A percentile compares a stretch with the other conserved stretches of the same genome.
These are phyloP conservation scores for Corythornis cristatus DNA, from an alignment of 2,113 vertebrate genomes.

Conservation along the genomic window DNA sequence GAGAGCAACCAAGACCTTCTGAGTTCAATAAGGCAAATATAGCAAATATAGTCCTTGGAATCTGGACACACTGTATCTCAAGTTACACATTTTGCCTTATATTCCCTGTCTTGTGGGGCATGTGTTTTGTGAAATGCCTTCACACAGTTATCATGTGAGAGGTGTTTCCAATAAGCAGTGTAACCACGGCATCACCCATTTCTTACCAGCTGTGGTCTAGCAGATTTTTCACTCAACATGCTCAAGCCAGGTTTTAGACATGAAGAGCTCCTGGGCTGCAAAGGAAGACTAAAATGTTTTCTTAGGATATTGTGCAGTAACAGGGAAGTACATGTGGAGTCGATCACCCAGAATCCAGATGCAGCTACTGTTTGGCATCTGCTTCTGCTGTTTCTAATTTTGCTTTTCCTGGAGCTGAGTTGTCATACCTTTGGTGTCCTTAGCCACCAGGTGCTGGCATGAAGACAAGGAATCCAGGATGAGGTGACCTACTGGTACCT, in stretches of 20 bases:
- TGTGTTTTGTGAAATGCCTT: neutral
- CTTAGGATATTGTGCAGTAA: neutral
- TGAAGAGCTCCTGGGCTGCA: neutral
- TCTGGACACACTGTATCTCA: neutral
- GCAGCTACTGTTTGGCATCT: constrained; percentile 69
- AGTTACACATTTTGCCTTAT: neutral
- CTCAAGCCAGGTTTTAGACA: neutral
- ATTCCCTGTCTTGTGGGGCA: neutral
- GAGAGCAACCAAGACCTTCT: neutral
- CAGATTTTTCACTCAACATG: neutral
- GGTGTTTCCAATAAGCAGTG: neutral
- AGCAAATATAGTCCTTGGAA: neutral
- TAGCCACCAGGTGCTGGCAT: neutral
- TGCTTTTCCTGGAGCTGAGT: constrained; percentile 17
- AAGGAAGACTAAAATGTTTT: neutral
- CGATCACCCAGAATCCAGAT: constrained; percentile 56
- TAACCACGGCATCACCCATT: neutral
- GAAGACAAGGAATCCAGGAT: neutral
- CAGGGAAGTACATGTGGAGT: constrained; percentile 61
- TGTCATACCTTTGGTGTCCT: neutral
- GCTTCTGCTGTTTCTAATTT: constrained; percentile 52
- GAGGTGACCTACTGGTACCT: neutral
- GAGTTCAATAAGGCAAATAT: neutral
- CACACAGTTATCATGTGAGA: neutral
- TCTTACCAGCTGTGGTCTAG: neutral